A percentile compares a stretch with the other conserved stretches of the same genome.
Evolutionary conservation across 2,888 invertebrate genomes (phyloP).

Genomic region (Amphipyra tragopoginis): DNA sequence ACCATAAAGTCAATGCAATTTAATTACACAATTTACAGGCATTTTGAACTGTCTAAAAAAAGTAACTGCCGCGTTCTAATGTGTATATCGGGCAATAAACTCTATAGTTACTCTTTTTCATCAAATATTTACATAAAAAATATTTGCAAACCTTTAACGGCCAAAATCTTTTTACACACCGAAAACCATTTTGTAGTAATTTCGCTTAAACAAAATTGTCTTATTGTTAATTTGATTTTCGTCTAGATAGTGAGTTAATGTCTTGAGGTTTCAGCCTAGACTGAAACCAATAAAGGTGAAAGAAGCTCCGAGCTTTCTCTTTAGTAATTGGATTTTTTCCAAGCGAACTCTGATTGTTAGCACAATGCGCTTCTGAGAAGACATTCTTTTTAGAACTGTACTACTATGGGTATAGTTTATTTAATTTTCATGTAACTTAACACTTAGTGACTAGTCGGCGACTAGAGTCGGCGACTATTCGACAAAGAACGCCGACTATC

Average conservation of each 20-base stretch:
- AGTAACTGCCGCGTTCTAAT: no score
- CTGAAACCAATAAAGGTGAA: slow-evolving; percentile 30
- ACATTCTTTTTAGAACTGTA: slow-evolving; percentile 12
- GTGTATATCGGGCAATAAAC: no score
- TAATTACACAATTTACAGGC: no score
- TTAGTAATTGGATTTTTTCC: slow-evolving; percentile 52
- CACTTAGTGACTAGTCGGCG: no score
- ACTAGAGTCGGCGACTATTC: no score
- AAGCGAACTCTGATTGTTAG: slow-evolving; percentile 19
- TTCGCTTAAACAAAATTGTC: slow-evolving; percentile 4
- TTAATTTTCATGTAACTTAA: no score
- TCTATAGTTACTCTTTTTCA: no score
- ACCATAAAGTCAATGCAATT: no score
- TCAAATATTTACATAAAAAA: no score
- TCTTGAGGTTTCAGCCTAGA: slow-evolving; percentile 17
- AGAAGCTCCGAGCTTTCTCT: slow-evolving; percentile 16
- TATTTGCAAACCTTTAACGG: background rate
- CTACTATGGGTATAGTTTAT: background rate
- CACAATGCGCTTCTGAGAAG: slow-evolving; percentile 26
- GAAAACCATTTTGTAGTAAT: slow-evolving; percentile 3
- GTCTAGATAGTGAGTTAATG: slow-evolving; percentile 41
- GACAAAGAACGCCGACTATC: no score
- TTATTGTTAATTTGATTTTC: slow-evolving; percentile 43
- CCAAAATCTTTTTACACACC: background rate
- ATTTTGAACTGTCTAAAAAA: no score